A percentile compares a stretch with the other conserved stretches of the same genome.
phyloP scores from a whole-genome alignment of 2,888 invertebrate species.

The Geophilus truncorum region DNA sequence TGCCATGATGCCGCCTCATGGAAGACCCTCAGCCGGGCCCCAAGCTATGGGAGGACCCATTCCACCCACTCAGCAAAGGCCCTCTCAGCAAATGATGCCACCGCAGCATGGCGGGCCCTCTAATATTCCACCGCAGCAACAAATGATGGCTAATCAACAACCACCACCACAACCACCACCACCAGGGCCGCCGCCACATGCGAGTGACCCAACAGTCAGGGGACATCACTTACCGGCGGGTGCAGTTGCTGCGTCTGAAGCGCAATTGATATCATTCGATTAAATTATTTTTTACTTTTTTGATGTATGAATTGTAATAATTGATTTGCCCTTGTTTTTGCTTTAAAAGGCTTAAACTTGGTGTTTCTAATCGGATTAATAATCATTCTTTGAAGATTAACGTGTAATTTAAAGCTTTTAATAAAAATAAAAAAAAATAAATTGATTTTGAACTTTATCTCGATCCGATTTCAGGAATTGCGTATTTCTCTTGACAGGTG shows the following conservation, averaged over 20 bases:
- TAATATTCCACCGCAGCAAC: background rate
- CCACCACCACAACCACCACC: background rate
- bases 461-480: constrained; percentile 58
- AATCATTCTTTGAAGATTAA: too few relatives aligned
- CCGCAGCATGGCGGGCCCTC: too few relatives aligned
- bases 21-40: background rate
- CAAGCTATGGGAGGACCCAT: background rate
- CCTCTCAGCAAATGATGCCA: too few relatives aligned
- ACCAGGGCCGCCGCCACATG: background rate
- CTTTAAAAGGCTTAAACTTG: too few relatives aligned
- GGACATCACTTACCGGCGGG: background rate
- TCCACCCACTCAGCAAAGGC: background rate
- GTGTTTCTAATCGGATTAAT: too few relatives aligned
- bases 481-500: constrained; percentile 67
- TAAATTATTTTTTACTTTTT: too few relatives aligned
- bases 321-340: too few relatives aligned
- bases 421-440: too few relatives aligned
- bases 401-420: background rate
- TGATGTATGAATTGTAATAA: too few relatives aligned
- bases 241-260: background rate
- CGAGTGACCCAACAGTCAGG: background rate
- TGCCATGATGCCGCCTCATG: background rate
- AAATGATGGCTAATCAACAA: too few relatives aligned
- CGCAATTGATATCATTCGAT: background rate
- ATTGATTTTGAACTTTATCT: background rate